phyloP scores from a whole-genome alignment of 1,140 invertebrate species.

The Leptestheria dahalacensis region DNA sequence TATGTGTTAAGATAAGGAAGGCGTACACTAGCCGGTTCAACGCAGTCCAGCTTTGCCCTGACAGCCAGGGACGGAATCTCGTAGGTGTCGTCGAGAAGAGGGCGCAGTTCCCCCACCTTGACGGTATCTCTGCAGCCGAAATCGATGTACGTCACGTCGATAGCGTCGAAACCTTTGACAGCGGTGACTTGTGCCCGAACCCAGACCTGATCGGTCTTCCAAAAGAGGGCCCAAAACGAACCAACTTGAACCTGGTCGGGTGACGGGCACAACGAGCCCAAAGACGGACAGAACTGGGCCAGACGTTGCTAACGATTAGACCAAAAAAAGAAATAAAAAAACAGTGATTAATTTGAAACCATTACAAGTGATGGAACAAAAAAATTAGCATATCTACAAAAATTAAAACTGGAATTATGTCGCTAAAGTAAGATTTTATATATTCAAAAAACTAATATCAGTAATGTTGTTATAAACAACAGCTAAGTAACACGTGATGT shows the following conservation, averaged over 20 bases:
- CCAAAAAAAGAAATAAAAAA: neutral
- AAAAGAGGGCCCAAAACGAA: neutral
- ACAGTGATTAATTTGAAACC: neutral
- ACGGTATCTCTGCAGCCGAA: neutral
- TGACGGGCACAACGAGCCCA: neutral
- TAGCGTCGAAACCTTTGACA: neutral
- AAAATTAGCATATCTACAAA: too few relatives aligned
- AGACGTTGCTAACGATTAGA: neutral
- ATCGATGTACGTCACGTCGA: neutral
- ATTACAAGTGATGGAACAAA: too few relatives aligned
- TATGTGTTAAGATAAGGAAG: neutral
- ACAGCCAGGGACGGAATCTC: neutral
- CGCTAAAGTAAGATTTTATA: too few relatives aligned
- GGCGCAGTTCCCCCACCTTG: neutral
- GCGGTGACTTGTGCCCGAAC: neutral
- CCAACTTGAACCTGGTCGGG: neutral
- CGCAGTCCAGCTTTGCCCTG: neutral
- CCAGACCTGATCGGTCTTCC: neutral
- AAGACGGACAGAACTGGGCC: neutral
- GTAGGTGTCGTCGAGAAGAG: neutral
- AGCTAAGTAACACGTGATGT: too few relatives aligned
- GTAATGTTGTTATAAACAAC: too few relatives aligned
- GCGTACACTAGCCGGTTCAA: neutral
- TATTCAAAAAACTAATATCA: too few relatives aligned
- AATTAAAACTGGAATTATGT: too few relatives aligned